Base-by-base conservation (phyloP, 2,113 vertebrate species). In the Odobenus rosmarus region DNA sequence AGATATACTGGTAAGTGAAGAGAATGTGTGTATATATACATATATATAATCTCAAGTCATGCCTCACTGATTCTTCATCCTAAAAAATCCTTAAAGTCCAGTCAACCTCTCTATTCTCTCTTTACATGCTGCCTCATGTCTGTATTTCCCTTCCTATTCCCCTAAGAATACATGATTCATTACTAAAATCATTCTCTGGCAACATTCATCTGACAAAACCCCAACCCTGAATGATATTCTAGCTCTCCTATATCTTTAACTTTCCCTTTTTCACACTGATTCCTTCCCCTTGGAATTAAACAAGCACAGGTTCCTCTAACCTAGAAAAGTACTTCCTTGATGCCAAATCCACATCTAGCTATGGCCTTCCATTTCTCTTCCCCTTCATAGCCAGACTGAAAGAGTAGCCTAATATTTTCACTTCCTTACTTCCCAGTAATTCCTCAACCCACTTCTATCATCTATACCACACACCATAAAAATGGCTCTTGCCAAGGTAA, bases 231-330 rank as follows among this genome's bases (percentile, higher is more conserved):
- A 89, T 53, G 39, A 76, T 46, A 36, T 71, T 69, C 26, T 85
- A 81, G 79, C 26, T 90, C 77, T 83, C 26, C 19, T 93, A 4
- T 57, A 59, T 79, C 59, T 96, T 84, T 83, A 80, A 26, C 16
- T 81, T 91, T 90, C 42, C 46, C 62, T 80, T 93, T 93, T 96
- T 62, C 76, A 31, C 49, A 39, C n/a, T 77, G 49, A 86, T 71
- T 90, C 76, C 72, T 88, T 83, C 42, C 42, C 28, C 33, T 51
- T 87, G 39, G 57, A 46, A 80, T 93, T 93, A 96, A 86, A 55
- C 1, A 49, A 23, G 46, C 8, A 84, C 61, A 62, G 71, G 49
- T 71, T 72, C 94, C 61, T 96, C 15, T 88, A 79, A 91, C 33
- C 61, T 72, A 72, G 96, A 72, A 84, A 92, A 74, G 23, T 59